Percentiles rank a stretch among this genome's conserved stretches.
Evolutionary conservation across 2,888 invertebrate genomes (phyloP).

Genomic region (Neelides folsomi): DNA sequence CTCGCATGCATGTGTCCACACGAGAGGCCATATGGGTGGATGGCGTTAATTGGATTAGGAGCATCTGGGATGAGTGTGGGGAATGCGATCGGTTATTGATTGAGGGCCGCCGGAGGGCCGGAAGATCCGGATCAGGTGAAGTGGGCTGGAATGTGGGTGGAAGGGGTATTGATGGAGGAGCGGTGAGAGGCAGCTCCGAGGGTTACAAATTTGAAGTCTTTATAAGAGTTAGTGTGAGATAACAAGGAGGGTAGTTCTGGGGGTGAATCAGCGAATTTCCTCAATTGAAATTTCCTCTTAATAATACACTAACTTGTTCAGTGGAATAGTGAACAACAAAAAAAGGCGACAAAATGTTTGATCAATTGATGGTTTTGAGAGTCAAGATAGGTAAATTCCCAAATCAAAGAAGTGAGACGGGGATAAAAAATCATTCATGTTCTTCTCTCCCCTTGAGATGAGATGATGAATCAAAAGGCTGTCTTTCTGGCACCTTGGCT

Average conservation of each 20-base stretch:
- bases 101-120: no score
- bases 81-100: neutral
- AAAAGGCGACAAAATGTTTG: slow-evolving; percentile 32
- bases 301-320: slow-evolving; percentile 28
- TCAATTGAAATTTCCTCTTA: slow-evolving; percentile 29
- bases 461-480: slow-evolving; percentile 7
- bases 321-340: slow-evolving; percentile 22
- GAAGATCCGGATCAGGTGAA: no score
- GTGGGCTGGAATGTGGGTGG: neutral
- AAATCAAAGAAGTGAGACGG: slow-evolving; percentile 18
- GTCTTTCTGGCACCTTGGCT: neutral
- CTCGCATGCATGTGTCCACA: no score
- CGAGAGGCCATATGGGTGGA: neutral
- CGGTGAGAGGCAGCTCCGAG: neutral
- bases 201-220: neutral
- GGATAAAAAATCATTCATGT: slow-evolving; percentile 16
- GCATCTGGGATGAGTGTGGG: neutral
- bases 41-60: neutral
- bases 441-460: slow-evolving; percentile 15
- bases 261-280: slow-evolving; percentile 31
- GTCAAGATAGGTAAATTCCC: slow-evolving; percentile 16
- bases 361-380: slow-evolving; percentile 32
- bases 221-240: slow-evolving; percentile 16
- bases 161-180: neutral
- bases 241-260: slow-evolving; percentile 28